Conservation (phyloP, 2,888 invertebrate species). For the Epicampocera succincta region DNA sequence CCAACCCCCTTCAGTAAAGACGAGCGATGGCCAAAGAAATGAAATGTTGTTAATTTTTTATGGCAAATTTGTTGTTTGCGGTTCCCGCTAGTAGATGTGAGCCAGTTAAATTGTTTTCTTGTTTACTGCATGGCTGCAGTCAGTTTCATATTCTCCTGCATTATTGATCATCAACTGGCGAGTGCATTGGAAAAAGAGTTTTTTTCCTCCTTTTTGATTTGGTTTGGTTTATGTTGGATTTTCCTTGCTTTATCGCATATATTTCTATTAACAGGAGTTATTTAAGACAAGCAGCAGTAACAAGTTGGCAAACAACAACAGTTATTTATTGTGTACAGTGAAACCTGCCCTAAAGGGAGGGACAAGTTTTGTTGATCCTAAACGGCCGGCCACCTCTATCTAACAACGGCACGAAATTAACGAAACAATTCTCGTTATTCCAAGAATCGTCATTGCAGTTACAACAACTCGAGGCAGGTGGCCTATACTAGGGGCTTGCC, state of each 20-base stretch:
- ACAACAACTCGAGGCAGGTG: too few relatives aligned
- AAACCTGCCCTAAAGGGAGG: too few relatives aligned
- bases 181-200: constrained; percentile 58
- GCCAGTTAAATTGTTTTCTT: constrained; percentile 20
- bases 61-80: constrained; percentile 1
- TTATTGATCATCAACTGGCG: constrained; percentile 52
- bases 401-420: too few relatives aligned
- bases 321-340: too few relatives aligned
- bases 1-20: background rate
- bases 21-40: constrained; percentile 4
- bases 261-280: too few relatives aligned
- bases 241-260: background rate
- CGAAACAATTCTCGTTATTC: too few relatives aligned
- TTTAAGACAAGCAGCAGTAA: too few relatives aligned
- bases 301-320: background rate
- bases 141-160: constrained; percentile 43
- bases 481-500: too few relatives aligned
- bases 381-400: too few relatives aligned
- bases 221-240: background rate
- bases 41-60: constrained; percentile 19
- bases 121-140: constrained; percentile 29
- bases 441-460: too few relatives aligned
- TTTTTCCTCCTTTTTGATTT: too few relatives aligned
- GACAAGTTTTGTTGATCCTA: too few relatives aligned
- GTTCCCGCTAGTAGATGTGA: constrained; percentile 27